Base-by-base conservation (phyloP, 2,888 invertebrate genomes). In the Lymantria dispar region DNA sequence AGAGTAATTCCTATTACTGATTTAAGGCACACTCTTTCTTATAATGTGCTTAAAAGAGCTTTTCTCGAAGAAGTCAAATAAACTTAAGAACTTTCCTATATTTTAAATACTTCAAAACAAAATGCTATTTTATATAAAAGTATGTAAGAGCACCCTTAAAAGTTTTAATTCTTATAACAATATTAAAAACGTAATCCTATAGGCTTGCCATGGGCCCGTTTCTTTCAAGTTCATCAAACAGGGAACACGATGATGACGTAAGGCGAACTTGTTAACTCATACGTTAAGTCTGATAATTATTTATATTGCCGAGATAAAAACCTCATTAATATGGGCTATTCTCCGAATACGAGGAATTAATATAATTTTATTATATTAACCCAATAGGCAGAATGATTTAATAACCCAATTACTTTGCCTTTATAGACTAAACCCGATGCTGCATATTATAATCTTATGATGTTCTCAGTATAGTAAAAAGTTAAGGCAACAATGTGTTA, bases 181-280 rank as follows among this genome's bases (percentile, higher is more conserved):
- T 58, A 59, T 54, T 45, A 52, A 50, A 61, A 55, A 47, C 22
- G 68, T 61, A 70, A 68, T 57, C 43, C 45, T 53, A 70, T 68
- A 68, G 43, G 50, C 60, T 60, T 70, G 70, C 57, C 40, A 39
- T 14, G 39, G 39, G 33, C 36, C 30, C 40, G 22, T 22, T 43
- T 42, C 31, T 45, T 43, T 56, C 9, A 53, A 54, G 48, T 50
- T 47, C 7, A 22, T 45, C 39, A 62, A 68, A 62, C 51, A 43
- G 56, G 66, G 47, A 60, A 60, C 48, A 36, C 30, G 47, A 60
- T 22, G 12, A 47, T 31, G 31, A 40, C 7, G 48, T 30, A 22
- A 22, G 33, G 47, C 40, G 47, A 39, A 46, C 40, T 59, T 48
- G 37, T 56, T 56, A 55, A 52, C 31, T 14, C 40, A 42, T 43